Conservation (phyloP, 2,888 invertebrate species). For the Melanophora roralis region DNA sequence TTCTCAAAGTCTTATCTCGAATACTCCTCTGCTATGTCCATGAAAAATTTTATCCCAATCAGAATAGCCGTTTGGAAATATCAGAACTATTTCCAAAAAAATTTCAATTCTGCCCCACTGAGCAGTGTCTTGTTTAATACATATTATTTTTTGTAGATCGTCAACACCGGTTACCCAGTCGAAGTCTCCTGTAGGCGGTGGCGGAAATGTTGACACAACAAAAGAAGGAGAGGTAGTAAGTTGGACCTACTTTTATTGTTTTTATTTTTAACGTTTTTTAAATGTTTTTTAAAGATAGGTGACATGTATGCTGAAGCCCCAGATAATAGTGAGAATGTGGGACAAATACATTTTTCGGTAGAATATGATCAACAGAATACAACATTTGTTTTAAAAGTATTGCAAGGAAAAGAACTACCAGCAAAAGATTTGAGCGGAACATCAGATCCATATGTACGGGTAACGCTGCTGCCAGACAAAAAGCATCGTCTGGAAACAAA, state of each 20-base stretch:
- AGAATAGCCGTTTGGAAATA: too few species aligned
- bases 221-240: constrained; percentile 22
- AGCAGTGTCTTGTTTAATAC: too few species aligned
- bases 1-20: too few species aligned
- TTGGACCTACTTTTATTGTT: too few species aligned
- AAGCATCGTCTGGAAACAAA: constrained; percentile 95
- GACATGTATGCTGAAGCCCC: constrained; percentile 97
- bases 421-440: constrained; percentile 95
- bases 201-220: constrained; percentile 11
- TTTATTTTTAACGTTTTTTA: too few species aligned
- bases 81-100: too few species aligned
- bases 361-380: constrained; percentile 97
- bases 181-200: constrained; percentile 4
- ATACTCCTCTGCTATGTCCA: too few species aligned
- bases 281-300: constrained; percentile 78
- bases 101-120: too few species aligned
- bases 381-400: constrained; percentile 91
- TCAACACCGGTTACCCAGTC: constrained; percentile 1
- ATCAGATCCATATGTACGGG: constrained; percentile 93
- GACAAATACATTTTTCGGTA: constrained; percentile 94
- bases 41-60: too few species aligned
- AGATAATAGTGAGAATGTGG: constrained; percentile 94
- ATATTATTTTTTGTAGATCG: constrained; percentile 1
- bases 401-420: constrained; percentile 96
- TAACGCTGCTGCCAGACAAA: constrained; percentile 92